Evolutionary conservation across 2,113 vertebrate genomes (phyloP), one percentile per base, ranked within the genome.

Genomic region (Cryptomyrus ogoouensis): DNA sequence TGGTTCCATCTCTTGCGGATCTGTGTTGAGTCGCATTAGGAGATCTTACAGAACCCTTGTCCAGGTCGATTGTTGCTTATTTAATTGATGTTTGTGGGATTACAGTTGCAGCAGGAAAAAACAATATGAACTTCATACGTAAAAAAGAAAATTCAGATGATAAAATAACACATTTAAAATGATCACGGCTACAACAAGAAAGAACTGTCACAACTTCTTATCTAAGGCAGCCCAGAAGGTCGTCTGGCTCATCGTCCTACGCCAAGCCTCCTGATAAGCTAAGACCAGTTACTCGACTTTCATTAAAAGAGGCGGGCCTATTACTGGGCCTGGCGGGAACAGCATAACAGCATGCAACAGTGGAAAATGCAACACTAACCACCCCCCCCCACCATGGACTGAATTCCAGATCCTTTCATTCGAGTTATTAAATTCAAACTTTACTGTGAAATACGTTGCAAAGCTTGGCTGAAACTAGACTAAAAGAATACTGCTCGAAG

Each of bases 251-350:
- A 19, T 53, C 24, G 21, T 24, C 12, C 58, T 44, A 31, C 39
- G 13, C 66, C 50, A 49, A 52, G 87, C 39, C 62, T 53, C 21
- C 66, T 90, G 90, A 91, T 92, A 93, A 94, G 91, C 83, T 12
- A 15, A 27, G 84, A 92, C 80, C 85, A 91, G 94, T 93, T 93
- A 93, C 91, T 90, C 89, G 52, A 90, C 56, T 93, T 93, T 92
- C 93, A 62, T 39, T 89, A 86, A 94, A 94, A 50, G 89, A 93
- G 92, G 93, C 89, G 93, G 92, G 91, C 56, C 92, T 88, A 80
- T 88, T 91, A 91, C 90, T 52, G 87, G 47, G 44, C n/a, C 39
- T 5, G 66, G 27, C 10, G 21, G 50, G 12, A 50, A 39, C 12
- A n/a, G 10, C 21, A 15, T 35, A 53, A 1, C 7, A 86, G 5